Base-by-base conservation (phyloP, 1,140 invertebrate species). In the Sarcophaga bullata region DNA sequence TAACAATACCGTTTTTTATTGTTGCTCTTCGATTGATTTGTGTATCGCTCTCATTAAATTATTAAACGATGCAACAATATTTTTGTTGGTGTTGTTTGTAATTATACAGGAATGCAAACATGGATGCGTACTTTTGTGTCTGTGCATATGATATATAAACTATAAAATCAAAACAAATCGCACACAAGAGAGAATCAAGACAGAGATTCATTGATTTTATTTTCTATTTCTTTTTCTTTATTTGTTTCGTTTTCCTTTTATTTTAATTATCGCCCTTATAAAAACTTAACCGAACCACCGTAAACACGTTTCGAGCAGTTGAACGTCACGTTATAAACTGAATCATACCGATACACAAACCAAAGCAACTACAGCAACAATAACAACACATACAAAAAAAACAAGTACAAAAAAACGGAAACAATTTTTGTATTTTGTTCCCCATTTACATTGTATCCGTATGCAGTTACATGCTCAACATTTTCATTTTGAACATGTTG, bases 401-500 rank as follows among this genome's bases (percentile, higher is more conserved):
- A 15, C 10, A 37, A 1, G 4, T 37, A 48, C 46, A 37, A 80
- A 52, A 13, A 80, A 54, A 49, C 19, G 52, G 49, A 58, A 80
- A 52, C 48, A 50, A 13, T 46, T 47, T 52, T 50, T 80, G 48
- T 52, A 58, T 37, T 68, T 15, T 68, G n/a, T 68, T 68, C 62
- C 73, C 46, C 73, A n/a, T 17, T 76, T 76, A 48, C 73, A 48
- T 50, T 76, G 46, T 76, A 76, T 76, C 50, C 48, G 48, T 9
- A 78, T 78, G 75, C 47, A 78, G n/a, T 78, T 78, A 78, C 75
- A 78, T 76, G 47, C 47, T 47, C 73, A 76, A 76, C 73, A 49
- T 76, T 7, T 17, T 17, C 9, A 17, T 3, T 5, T 17, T 17
- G 48, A 78, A 78, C 75, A 78, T 78, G 75, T 78, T 78, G 75